Percentiles rank a stretch among this genome's conserved stretches.
phyloP scores from a whole-genome alignment of 1,140 invertebrate genomes.

The Nebria ingens region DNA sequence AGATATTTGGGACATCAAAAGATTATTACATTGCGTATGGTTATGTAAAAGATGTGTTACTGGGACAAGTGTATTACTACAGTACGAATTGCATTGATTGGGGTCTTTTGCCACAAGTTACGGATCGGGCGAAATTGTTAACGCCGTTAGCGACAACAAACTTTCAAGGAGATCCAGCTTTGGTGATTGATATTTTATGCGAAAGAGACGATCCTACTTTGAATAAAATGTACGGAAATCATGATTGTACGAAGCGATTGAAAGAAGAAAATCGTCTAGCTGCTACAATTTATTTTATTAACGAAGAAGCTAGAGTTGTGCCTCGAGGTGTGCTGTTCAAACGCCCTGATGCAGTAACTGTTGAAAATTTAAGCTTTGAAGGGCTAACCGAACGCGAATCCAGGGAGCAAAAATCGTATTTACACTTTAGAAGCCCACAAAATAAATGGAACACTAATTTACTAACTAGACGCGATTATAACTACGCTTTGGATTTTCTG shows the following conservation, averaged over 20 bases:
- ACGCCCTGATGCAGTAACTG: conserved; percentile 47
- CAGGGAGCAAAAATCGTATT: conserved; percentile 50
- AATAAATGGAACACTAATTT: conserved; percentile 62
- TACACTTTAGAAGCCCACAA: conserved; percentile 52
- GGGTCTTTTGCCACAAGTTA: conserved; percentile 51
- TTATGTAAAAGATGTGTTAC: conserved; percentile 52
- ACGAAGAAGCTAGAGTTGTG: conserved; percentile 53
- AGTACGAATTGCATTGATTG: conserved; percentile 56
- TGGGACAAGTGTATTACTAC: conserved; percentile 57
- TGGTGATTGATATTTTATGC: conserved; percentile 37
- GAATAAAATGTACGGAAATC: conserved; percentile 11
- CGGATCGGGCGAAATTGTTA: conserved; percentile 45
- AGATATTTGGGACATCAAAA: conserved; percentile 49
- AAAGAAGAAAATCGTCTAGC: conserved; percentile 68
- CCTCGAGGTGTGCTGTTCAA: conserved; percentile 62
- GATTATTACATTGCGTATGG: conserved; percentile 69
- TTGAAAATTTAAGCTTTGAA: conserved; percentile 55
- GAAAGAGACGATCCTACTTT: conserved; percentile 30
- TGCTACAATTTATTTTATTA: conserved; percentile 55
- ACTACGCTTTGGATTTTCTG: conserved; percentile 66
- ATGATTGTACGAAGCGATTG: conserved; percentile 36
- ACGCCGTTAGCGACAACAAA: conserved; percentile 40
- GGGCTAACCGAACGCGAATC: conserved; percentile 50
- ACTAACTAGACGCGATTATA: conserved; percentile 58
- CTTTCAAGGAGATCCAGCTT: conserved; percentile 46